Evolutionary conservation across 2,797 vertebrate genomes (phyloP), one percentile per base, ranked within the genome.

Genomic region (Peromyscus eremicus): DNA sequence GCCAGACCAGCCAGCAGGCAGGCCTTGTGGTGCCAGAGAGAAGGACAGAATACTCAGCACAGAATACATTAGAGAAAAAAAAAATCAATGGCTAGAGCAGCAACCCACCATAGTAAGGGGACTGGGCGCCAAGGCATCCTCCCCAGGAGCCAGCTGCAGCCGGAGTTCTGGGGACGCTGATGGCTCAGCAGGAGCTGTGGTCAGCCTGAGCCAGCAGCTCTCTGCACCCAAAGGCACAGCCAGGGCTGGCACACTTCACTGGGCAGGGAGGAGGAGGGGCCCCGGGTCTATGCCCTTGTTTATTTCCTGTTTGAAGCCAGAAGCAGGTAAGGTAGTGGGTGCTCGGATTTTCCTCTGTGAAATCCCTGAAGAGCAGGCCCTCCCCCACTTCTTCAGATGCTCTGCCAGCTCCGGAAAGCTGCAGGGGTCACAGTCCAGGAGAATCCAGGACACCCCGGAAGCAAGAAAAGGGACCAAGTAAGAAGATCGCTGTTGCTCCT

Each of bases 71-170:
- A 0, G 49, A 4, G 34, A 49, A 25, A 85, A 49, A 97, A 95
- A 93, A 97, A 95, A 95, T 97, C 97, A 91, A 80, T 97, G 2
- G 0, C 55, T 16, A 37, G 68, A 34, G 55, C 70, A 11, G 83
- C 46, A 70, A 77, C 85, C 52, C 93, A 14, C 34, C 6, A 16
- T 40, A 57, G 60, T 0, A n/a, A 73, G 17, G 40, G 66, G 82
- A 5, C 27, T 14, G 80, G 85, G 84, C 5, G 0, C 21, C 0
- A 0, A 17, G 40, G 27, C 79, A 1, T 7, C 25, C 13, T 83
- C 62, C 62, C 27, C 13, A 43, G 71, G 77, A 83, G 46, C 29
- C 2, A 13, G 34, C 75, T 60, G 76, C 73, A 3, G 27, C 27
- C 21, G 14, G 40, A 34, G 17, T 23, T 70, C 82, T 66, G 40